These are phyloP conservation scores for Chelon labrosus DNA, from an alignment of 2,797 vertebrate species.

Conservation along the genomic window DNA sequence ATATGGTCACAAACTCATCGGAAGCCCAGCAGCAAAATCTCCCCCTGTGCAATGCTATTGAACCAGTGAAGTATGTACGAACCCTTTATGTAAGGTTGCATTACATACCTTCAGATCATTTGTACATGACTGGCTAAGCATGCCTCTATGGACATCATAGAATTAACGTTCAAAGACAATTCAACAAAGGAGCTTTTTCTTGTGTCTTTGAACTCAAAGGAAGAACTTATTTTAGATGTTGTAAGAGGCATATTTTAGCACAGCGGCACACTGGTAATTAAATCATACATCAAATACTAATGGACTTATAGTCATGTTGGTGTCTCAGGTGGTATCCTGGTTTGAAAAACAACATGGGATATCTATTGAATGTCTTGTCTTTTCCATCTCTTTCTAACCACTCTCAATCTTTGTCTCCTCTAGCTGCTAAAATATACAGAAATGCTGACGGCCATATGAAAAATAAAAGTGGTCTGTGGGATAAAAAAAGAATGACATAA, in stretches of 20 bases:
- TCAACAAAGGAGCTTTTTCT: constrained; percentile 15
- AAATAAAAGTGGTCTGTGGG: background rate
- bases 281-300: constrained; percentile 8
- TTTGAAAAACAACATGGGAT: constrained; percentile 9
- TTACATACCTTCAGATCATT: constrained; percentile 45
- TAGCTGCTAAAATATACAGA: background rate
- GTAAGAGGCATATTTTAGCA: background rate
- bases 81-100: constrained; percentile 39
- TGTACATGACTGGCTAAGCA: constrained; percentile 55
- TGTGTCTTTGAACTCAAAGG: constrained; percentile 21
- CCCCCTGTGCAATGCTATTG: constrained; percentile 19
- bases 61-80: constrained; percentile 47
- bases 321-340: constrained; percentile 25
- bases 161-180: constrained; percentile 49
- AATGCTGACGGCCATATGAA: background rate
- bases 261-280: background rate
- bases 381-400: background rate
- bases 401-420: background rate
- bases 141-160: constrained; percentile 24
- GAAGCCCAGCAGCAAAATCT: constrained; percentile 39
- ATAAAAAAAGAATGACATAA: background rate
- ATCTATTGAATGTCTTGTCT: constrained; percentile 9
- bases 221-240: background rate
- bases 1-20: constrained; percentile 32
- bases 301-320: background rate